Base-by-base conservation (phyloP, 2,888 invertebrate species). In the Sturmia bella region DNA sequence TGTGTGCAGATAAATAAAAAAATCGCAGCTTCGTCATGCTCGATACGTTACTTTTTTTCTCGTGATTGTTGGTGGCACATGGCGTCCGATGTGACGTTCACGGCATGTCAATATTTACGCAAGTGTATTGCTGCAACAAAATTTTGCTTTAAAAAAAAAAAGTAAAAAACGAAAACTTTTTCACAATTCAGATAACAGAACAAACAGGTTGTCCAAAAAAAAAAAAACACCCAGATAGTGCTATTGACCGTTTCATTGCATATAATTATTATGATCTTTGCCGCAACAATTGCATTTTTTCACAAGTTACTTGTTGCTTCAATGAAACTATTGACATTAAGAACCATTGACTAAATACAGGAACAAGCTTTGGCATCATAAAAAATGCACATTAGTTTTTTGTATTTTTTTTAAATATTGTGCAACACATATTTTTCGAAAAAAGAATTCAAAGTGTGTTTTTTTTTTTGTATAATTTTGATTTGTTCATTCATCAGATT, bases 31-130 rank as follows among this genome's bases (percentile, higher is more conserved):
- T 77, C 69, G 61, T 75, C 56, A 64, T 79, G 13, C 15, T 21
- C 11, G 32, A 27, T n/a, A 43, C 4, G 37, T 41, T 56, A 6
- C 12, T 56, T 37, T 48, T 13, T 21, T 39, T 50, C 9, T 50
- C 32, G 39, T 17, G 41, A 75, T 57, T 41, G 11, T 70, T 68
- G 27, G 9, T 24, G 66, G 68, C 81, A 63, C 41, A 72, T 48
- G 66, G 21, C 52, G 59, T 32, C 66, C 75, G 75, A 56, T 56
- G 63, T 72, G 70, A 70, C 82, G 72, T 39, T 37, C 64, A 66
- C 48, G 56, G 59, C 78, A 32, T 73, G 82, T 66, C 78, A 70
- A 78, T 74, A 70, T 64, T 50, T 43, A 19, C 19, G 41, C 48
- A 52, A 15, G 32, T 50, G 27, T 50, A 66, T 43, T 72, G 41